Evolutionary conservation across 2,797 vertebrate species (phyloP), one percentile per base, ranked within the genome.

Genomic region (Aphelocoma californica): DNA sequence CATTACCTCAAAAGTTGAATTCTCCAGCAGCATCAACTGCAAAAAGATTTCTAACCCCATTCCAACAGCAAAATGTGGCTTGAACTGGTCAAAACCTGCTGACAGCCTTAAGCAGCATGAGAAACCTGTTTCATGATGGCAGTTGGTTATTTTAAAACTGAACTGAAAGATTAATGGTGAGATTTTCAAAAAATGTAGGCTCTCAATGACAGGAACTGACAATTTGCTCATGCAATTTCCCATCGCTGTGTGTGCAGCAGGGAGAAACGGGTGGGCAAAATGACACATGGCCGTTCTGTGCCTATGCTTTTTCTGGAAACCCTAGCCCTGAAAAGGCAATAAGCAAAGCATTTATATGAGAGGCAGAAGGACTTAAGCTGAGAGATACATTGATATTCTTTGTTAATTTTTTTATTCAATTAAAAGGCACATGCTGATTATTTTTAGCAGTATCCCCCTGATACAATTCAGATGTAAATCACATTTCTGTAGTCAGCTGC

Each of bases 401-500:
- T 94, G 90, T 86, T 96, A 96, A 91, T 97, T 97, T 98, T 97
- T 97, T 93, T 86, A 96, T 96, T 97, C 95, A 94, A 96, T 96
- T 94, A 95, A 95, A 92, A 95, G 62, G 80, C 95, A 67, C 19
- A 94, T 89, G 56, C 64, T 80, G 97, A 97, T 97, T 97, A 94
- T 91, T 95, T 95, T 97, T 97, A 96, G 69, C 80, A 80, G 94
- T 66, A 32, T 85, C 82, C 92, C 93, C 58, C 61, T 86, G 92
- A 96, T 96, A 97, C 92, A 96, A 97, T 98, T 98, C 97, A 91
- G 97, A 98, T 97, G 97, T 98, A 98, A 98, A 98, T 98, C 97
- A 97, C 97, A 97, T 97, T 95, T 96, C 96, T 96, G 93, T 94
- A 97, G 97, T 97, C 95, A 97, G 98, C 98, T 96, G 98, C 98